Percentiles rank a stretch among this genome's conserved stretches.
Evolutionary conservation across 2,888 invertebrate species (phyloP).

Genomic region (Nephrotoma guestfalica): DNA sequence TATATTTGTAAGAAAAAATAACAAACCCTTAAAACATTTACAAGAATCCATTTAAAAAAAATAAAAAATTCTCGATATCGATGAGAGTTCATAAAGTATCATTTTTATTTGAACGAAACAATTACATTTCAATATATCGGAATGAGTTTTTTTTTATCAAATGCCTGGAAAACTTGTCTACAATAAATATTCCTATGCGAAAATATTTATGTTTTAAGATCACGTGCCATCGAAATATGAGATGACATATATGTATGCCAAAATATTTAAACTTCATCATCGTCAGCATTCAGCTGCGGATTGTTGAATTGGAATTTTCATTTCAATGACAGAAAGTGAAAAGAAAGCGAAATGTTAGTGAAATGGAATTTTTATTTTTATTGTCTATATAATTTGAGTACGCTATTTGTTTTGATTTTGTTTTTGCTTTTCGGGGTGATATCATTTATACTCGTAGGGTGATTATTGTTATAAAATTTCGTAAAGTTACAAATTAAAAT

Average conservation of each 20-base stretch:
- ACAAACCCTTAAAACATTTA: neutral
- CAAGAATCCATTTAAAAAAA: neutral
- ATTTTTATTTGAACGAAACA: no score
- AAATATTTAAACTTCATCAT: neutral
- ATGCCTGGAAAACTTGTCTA: neutral
- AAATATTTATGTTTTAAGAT: neutral
- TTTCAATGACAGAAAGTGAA: neutral
- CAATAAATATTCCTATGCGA: neutral
- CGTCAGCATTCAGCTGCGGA: neutral
- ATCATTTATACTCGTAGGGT: no score
- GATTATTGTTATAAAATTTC: no score
- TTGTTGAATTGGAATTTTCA: neutral
- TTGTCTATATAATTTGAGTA: neutral
- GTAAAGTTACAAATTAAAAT: no score
- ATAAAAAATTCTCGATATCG: neutral
- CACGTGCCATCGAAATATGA: neutral
- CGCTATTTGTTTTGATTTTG: neutral
- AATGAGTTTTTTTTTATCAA: no score
- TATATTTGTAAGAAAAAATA: neutral
- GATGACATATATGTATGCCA: neutral
- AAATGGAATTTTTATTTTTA: neutral
- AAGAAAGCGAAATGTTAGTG: neutral
- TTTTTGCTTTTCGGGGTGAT: neutral
- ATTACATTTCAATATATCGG: no score
- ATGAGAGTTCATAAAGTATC: no score